A percentile compares a stretch with the other conserved stretches of the same genome.
Evolutionary conservation across 2,888 invertebrate genomes (phyloP).

Genomic region (Syrphus vitripennis): DNA sequence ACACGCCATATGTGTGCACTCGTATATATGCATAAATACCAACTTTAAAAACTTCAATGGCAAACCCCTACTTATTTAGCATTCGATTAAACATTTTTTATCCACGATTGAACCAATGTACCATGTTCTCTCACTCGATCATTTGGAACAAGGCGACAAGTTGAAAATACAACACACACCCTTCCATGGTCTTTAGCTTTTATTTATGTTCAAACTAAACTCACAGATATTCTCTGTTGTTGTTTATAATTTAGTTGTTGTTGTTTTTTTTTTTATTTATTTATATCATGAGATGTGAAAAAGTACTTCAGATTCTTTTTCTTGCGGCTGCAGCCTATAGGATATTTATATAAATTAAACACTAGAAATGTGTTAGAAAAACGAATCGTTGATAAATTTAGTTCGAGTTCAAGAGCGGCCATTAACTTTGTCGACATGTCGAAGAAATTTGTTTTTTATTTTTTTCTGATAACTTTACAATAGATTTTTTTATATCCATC

Average conservation of each 20-base stretch:
- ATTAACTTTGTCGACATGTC: background rate
- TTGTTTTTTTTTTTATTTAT: constrained; percentile 11
- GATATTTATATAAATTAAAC: constrained; percentile 13
- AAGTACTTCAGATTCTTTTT: constrained; percentile 45
- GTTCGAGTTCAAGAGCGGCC: constrained; percentile 37
- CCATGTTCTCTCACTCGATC: background rate
- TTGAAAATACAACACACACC: constrained; percentile 17
- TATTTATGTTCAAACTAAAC: background rate
- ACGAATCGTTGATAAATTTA: constrained; percentile 6
- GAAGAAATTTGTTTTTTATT: background rate
- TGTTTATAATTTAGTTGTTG: background rate
- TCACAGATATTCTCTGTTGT: background rate
- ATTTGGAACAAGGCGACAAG: constrained; percentile 16
- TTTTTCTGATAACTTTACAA: background rate
- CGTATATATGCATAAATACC: no score
- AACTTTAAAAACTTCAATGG: background rate
- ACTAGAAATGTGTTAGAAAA: background rate
- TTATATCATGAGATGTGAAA: constrained; percentile 7
- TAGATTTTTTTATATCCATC: background rate
- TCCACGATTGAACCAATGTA: background rate
- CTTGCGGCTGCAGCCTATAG: background rate
- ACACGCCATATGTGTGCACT: no score
- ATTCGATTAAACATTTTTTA: background rate
- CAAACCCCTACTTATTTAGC: background rate
- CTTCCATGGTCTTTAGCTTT: constrained; percentile 1